Percentiles rank a stretch among this genome's conserved stretches.
Conservation (phyloP, 2,888 invertebrate species). For the Callimorpha dominula region DNA sequence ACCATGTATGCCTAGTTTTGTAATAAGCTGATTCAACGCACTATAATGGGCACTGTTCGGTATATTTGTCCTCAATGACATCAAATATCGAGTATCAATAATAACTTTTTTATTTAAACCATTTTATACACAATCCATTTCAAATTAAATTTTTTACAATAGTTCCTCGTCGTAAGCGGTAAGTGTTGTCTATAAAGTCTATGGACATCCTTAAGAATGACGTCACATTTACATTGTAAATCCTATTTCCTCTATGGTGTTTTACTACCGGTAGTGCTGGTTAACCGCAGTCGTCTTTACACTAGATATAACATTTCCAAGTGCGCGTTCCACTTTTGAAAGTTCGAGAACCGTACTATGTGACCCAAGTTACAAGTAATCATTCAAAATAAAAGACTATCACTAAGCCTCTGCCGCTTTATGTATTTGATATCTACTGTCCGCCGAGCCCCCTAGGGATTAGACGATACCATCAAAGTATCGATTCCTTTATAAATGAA, state of each 20-base stretch:
- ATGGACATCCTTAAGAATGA: too few relatives aligned
- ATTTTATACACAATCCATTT: too few relatives aligned
- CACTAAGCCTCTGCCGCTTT: background rate
- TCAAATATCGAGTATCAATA: too few relatives aligned
- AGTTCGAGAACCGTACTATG: too few relatives aligned
- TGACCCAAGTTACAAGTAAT: background rate
- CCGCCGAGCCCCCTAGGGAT: background rate
- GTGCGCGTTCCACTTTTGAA: too few relatives aligned
- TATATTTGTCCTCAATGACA: too few relatives aligned
- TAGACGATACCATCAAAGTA: background rate
- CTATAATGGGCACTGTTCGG: background rate
- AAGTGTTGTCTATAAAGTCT: too few relatives aligned
- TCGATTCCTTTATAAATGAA: background rate
- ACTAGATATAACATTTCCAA: background rate
- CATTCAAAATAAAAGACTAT: background rate
- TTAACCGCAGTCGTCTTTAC: background rate
- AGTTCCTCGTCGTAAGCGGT: too few relatives aligned
- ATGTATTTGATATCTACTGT: background rate
- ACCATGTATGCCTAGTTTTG: constrained; percentile 12
- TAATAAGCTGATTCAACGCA: background rate
- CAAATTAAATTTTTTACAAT: too few relatives aligned
- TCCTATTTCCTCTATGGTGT: too few relatives aligned
- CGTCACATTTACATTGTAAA: too few relatives aligned
- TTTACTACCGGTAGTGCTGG: background rate
- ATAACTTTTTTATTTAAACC: too few relatives aligned